Base-by-base conservation (phyloP, 2,888 invertebrate species). In the Ceratothoa steindachneri region DNA sequence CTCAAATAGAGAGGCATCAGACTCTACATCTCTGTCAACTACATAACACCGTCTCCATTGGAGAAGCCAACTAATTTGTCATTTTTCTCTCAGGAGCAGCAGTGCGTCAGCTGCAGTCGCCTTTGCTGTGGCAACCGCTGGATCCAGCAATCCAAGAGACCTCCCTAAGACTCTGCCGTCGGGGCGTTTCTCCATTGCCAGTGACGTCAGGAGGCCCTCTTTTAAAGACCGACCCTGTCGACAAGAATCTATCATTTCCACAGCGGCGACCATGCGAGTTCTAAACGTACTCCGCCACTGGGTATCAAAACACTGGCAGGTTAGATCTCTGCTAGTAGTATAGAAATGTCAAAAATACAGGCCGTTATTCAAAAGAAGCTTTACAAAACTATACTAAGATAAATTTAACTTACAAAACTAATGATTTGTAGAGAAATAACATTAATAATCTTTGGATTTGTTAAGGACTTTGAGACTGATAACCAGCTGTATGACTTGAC, bases 221-320 rank as follows among this genome's bases (percentile, higher is more conserved):
- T 70, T 73, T 73, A 67, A 72, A 27, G 77, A 78, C 41, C 41
- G 75, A 12, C 78, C 73, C 15, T 30, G 73, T 4, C 86, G 88
- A 69, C 88, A 89, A 80, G 92, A 92, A 82, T 91, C 90, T 7
- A 90, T 93, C 60, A 92, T 94, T 83, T 93, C 93, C 60, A 93
- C 93, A 3, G 95, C 95, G n/a, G 94, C 94, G 72, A 95, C 94
- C 0, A 95, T 95, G 94, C 85, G 95, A 77, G 95, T 95, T 0
- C 87, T 95, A 0, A 94, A 93, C 84, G 94, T 95, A 1, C 86
- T 95, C 66, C 88, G 93, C 77, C 95, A 95, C 83, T 95, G 95
- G 95, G 91, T 93, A 31, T 92, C 92, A 0, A 95, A 95, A 84
- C 94, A 95, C 83, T 90, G 92, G 0, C 92, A 93, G 84, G 88